Conservation (phyloP, 2,113 vertebrate species). For the Eulemur rufifrons region DNA sequence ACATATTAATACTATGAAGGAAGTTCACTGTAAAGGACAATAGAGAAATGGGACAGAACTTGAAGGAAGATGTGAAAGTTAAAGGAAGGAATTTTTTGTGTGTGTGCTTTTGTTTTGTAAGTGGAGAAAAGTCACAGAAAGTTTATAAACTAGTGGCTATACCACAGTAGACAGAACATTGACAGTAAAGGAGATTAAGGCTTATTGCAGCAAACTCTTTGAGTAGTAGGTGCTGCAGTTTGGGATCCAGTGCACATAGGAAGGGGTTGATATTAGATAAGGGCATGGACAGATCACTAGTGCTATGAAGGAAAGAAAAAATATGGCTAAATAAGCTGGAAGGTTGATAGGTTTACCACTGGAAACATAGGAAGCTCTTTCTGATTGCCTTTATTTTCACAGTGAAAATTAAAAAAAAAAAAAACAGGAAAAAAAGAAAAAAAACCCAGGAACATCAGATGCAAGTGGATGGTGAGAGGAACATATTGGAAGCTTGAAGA, state of each 20-base stretch:
- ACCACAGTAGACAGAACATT: neutral
- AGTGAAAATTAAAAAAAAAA: neutral
- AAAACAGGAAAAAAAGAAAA: too few species aligned
- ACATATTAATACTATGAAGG: neutral
- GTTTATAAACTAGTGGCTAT: neutral
- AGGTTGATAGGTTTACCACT: neutral
- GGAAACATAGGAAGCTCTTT: neutral
- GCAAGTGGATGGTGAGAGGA: neutral
- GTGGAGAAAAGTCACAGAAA: neutral
- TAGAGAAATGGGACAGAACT: neutral
- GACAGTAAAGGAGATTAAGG: neutral
- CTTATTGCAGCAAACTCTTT: neutral
- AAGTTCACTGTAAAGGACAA: neutral
- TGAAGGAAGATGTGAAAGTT: neutral
- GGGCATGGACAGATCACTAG: neutral
- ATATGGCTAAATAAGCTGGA: neutral
- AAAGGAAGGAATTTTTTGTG: neutral
- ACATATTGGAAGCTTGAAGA: neutral
- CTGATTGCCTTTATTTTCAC: neutral
- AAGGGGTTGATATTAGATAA: neutral
- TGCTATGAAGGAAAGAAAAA: neutral
- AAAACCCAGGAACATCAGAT: neutral
- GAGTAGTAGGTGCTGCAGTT: neutral
- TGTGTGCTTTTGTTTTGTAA: neutral
- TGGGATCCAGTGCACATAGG: neutral